Evolutionary conservation across 2,888 invertebrate genomes (phyloP), one percentile per base, ranked within the genome.

Genomic region (Macrosiphum euphorbiae): DNA sequence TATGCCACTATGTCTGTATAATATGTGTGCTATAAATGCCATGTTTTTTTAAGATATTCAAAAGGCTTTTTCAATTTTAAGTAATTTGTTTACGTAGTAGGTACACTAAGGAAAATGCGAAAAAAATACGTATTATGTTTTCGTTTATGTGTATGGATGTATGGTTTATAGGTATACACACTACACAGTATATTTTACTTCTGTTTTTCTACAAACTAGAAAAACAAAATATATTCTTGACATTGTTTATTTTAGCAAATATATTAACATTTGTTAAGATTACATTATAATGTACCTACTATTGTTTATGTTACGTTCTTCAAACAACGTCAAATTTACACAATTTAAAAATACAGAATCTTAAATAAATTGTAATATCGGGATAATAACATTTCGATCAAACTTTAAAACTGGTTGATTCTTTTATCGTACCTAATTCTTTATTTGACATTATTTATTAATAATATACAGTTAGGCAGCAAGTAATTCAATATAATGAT

Each of bases 81-180:
- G 10, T 91, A 16, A 85, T 58, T 85, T 91, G 16, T 58, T 85
- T 91, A 58, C 7, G 20, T 85, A n/a, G 28, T 35, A n/a, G n/a
- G n/a, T n/a, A 44, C 8, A 44, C n/a, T 44, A 35, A 24, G 11
- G 47, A 86, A 86, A 91, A 16, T 52, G 1, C 28, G 26, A 84
- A 84, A 35, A 35, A 58, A 91, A 52, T 52, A 52, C 52, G 16
- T 91, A 91, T 86, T 86, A 47, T 91, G 44, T 85, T 55, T 91
- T n/a, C n/a, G 91, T 91, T 91, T 85, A 58, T 47, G n/a, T 47
- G 13, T 89, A 85, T 58, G 44, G 7, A 11, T n/a, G 13, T 58
- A 85, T 58, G 26, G 26, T 61, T 28, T 89, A 47, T 61, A 8
- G 47, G 47, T 50, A 47, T 10, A 7, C 35, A 50, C 86, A 61